Conservation (phyloP, 2,888 invertebrate genomes). For the Idaea straminata region DNA sequence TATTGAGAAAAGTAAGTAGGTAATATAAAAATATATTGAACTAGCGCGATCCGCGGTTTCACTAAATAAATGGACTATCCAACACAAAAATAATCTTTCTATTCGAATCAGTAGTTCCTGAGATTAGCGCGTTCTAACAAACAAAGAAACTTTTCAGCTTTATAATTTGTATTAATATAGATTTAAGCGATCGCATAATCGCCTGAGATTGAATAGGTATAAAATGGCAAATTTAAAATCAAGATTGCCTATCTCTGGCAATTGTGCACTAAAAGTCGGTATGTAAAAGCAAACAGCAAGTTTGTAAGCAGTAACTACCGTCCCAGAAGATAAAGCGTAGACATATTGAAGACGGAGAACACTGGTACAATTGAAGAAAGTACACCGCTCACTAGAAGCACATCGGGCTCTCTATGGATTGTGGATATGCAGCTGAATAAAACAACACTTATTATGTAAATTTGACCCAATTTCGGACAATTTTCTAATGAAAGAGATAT, state of each 20-base stretch:
- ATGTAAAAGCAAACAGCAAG: background rate
- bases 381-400: constrained; percentile 19
- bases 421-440: constrained; percentile 42
- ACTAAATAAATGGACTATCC: too few relatives aligned
- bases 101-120: too few relatives aligned
- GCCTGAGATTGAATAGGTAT: too few relatives aligned
- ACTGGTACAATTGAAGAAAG: constrained; percentile 20
- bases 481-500: constrained; percentile 38
- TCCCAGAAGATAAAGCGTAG: background rate
- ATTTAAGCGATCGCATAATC: too few relatives aligned
- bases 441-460: constrained; percentile 42
- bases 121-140: too few relatives aligned
- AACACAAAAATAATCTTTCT: too few relatives aligned
- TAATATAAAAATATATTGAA: too few relatives aligned
- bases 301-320: background rate
- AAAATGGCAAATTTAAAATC: too few relatives aligned
- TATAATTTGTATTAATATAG: too few relatives aligned
- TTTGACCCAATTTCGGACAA: constrained; percentile 47
- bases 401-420: constrained; percentile 39
- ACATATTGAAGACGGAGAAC: constrained; percentile 15
- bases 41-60: too few relatives aligned
- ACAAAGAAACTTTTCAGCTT: too few relatives aligned
- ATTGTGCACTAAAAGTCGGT: background rate
- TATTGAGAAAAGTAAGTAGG: too few relatives aligned
- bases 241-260: background rate